phyloP scores from a whole-genome alignment of 2,888 invertebrate species.

The Nesidiocoris tenuis region DNA sequence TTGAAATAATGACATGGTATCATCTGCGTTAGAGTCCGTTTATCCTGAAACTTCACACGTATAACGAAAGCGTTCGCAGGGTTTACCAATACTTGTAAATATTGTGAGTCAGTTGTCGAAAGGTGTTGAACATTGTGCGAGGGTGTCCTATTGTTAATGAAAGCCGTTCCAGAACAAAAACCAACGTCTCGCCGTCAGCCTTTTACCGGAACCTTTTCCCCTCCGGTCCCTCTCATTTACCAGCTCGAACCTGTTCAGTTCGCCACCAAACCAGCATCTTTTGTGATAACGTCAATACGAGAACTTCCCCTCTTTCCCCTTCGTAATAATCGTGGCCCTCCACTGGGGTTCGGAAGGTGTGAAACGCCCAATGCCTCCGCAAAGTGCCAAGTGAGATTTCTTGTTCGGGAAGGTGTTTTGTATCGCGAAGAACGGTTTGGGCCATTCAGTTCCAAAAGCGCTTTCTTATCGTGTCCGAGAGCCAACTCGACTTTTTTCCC shows the following conservation, averaged over 20 bases:
- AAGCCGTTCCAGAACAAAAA: constrained; percentile 34
- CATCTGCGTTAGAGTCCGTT: too few relatives aligned
- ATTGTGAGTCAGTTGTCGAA: constrained; percentile 16
- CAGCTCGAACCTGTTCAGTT: background rate
- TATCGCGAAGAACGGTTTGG: background rate
- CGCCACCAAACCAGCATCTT: constrained; percentile 14
- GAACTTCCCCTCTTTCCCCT: constrained; percentile 2
- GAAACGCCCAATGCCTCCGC: constrained; percentile 9
- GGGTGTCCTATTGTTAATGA: constrained; percentile 20
- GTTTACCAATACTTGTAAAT: constrained; percentile 24
- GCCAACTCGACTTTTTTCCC: constrained; percentile 24
- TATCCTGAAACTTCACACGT: too few relatives aligned
- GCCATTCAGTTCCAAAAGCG: background rate
- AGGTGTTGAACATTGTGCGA: constrained; percentile 22
- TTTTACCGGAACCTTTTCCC: constrained; percentile 15
- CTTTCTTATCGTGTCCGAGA: background rate
- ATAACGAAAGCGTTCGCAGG: too few relatives aligned
- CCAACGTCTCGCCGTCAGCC: constrained; percentile 10
- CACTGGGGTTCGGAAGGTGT: constrained; percentile 11
- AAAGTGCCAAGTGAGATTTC: background rate
- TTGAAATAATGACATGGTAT: too few relatives aligned
- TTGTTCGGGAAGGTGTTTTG: background rate
- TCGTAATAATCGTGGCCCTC: constrained; percentile 4
- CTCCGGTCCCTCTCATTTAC: background rate
- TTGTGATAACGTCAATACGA: constrained; percentile 40